A percentile compares a stretch with the other conserved stretches of the same genome.
phyloP scores from a whole-genome alignment of 2,888 invertebrate species.

The Nowickia ferox region DNA sequence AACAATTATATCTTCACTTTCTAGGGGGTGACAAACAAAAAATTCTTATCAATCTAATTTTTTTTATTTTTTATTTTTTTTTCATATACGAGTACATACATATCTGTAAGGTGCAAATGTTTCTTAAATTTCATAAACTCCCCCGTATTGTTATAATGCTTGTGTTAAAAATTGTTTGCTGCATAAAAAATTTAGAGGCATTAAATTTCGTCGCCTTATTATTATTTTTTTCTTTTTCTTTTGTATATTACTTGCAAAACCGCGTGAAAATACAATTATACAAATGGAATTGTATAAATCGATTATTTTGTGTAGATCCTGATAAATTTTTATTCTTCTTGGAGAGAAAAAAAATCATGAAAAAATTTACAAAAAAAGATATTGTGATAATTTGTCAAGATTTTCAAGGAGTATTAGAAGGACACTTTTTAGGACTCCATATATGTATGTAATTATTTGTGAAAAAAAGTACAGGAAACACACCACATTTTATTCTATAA shows the following conservation, averaged over 20 bases:
- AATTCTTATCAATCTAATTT: constrained; percentile 34
- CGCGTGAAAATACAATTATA: constrained; percentile 66
- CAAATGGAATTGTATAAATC: constrained; percentile 39
- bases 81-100: too few relatives aligned
- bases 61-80: not conserved
- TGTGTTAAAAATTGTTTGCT: not conserved
- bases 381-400: constrained; percentile 9
- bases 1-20: constrained; percentile 37
- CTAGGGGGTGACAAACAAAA: constrained; percentile 49
- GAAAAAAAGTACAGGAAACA: constrained; percentile 24
- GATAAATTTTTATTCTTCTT: constrained; percentile 41
- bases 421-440: too few relatives aligned
- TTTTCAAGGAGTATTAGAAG: constrained; percentile 14
- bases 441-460: not conserved
- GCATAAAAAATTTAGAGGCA: constrained; percentile 50
- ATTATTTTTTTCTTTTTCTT: constrained; percentile 12
- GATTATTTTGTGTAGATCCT: constrained; percentile 67
- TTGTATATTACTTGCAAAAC: constrained; percentile 52
- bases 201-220: constrained; percentile 56
- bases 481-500: not conserved
- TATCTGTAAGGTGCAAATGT: constrained; percentile 64
- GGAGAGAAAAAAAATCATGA: not conserved
- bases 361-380: constrained; percentile 28
- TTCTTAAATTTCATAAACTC: constrained; percentile 70
- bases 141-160: constrained; percentile 20